Evolutionary conservation across 2,888 invertebrate species (phyloP), one percentile per base, ranked within the genome.

Genomic region (Drosophila crucigera): DNA sequence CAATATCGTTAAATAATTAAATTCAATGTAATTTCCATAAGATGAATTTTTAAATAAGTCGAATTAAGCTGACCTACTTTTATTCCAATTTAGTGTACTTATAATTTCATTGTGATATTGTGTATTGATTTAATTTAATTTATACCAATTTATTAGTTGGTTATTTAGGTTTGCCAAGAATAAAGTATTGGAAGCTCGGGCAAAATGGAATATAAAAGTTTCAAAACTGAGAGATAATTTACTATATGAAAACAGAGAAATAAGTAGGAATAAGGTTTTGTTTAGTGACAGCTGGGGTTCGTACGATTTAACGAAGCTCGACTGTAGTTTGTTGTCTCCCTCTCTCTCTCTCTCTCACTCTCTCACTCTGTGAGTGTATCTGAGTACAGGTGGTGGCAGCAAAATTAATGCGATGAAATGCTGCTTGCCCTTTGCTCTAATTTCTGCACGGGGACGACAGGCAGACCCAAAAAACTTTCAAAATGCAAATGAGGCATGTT

Each of bases 401-500:
- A 11, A 22, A 58, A 43, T 43, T 16, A 43, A 58, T 31, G 54
- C 73, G 52, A 68, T 78, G 83, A 87, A 85, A 82, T 84, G 85
- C 69, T 43, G 69, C 53, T 72, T 89, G 85, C 90, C 90, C 85
- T 90, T 85, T 85, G 85, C 85, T 85, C 85, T 64, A 90, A 78
- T 85, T 85, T 84, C 69, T 70, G 88, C 85, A 85, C 89, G 72
- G 74, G 50, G 41, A 53, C 49, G 60, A 68, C 61, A 49, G 55
- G 54, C 49, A 61, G 53, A 14, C 25, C 39, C 30, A 14, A 22
- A n/a, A 71, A 67, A 84, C 85, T 90, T 85, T 85, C 85, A 85
- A 85, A 85, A 85, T 85, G 85, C 83, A 85, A 85, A 85, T 85
- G 85, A 85, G 85, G 68, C 85, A 85, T 89, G 84, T 85, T 84